Base-by-base conservation (phyloP, 2,888 invertebrate species). In the Lasioglossum pauxillum region DNA sequence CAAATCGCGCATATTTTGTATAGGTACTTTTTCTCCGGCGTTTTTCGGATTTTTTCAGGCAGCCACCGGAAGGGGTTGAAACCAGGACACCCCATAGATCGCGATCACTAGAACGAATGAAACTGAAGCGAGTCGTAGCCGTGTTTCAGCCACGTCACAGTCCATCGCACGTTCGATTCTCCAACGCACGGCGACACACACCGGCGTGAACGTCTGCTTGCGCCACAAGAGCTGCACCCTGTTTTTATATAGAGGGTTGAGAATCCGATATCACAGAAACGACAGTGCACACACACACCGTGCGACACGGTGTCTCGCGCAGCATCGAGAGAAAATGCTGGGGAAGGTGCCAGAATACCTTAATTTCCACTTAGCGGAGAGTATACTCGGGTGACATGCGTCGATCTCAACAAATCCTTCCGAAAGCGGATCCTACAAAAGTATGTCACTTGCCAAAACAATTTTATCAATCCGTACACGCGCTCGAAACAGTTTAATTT, bases 141-240 rank as follows among this genome's bases (percentile, higher is more conserved):
- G 74, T 10, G 44, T 73, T 27, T n/a, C 67, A 57, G 71, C 57
- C 49, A 72, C 31, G 64, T 69, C 38, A 38, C 69, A 72, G 35
- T 23, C 38, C 38, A 64, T 71, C 71, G 46, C 76, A 82, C 49
- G 60, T 41, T 67, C 49, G 12, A 38, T 31, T 41, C 31, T 44
- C 41, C 75, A 69, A 27, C 78, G 76, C 67, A 78, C 73, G 81
- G 67, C 78, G 75, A 75, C 80, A 67, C 35, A 67, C 69, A 79
- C 64, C 44, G 82, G 75, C 86, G 80, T 75, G 53, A 75, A 77
- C 77, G 74, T 77, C 79, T 72, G 86, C 79, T 85, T 85, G 76
- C 78, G 85, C 78, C 85, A 74, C 81, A 85, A 81, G 19, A 64
- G 74, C 74, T 69, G 69, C 85, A 75, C 85, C 78, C 71, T 72